phyloP scores from a whole-genome alignment of 1,140 invertebrate species.

The Eupeodes corollae region DNA sequence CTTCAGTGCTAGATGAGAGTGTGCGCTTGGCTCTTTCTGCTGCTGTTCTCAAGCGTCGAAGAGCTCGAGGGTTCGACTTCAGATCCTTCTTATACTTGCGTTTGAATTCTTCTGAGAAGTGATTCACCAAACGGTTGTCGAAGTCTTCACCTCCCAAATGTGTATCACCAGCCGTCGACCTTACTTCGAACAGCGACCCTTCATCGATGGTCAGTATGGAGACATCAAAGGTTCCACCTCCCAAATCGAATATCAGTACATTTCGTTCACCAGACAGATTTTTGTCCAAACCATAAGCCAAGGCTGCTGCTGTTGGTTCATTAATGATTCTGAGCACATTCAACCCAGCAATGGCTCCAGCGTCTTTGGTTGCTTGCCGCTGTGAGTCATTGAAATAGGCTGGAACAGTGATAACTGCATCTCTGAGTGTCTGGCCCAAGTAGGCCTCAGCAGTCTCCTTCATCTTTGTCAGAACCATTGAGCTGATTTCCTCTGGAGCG shows the following conservation, averaged over 20 bases:
- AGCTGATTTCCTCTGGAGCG: constrained; percentile 58
- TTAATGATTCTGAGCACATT: constrained; percentile 56
- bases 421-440: constrained; percentile 51
- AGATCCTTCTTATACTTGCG: constrained; percentile 43
- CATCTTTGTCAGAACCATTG: constrained; percentile 65
- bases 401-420: constrained; percentile 46
- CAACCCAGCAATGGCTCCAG: constrained; percentile 49
- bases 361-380: constrained; percentile 50
- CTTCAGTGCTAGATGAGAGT: constrained; percentile 46
- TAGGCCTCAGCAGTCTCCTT: constrained; percentile 66
- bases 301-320: constrained; percentile 56
- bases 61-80: constrained; percentile 37
- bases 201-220: constrained; percentile 62
- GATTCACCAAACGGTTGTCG: constrained; percentile 67
- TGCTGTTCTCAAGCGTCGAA: constrained; percentile 52
- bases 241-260: constrained; percentile 45
- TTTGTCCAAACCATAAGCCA: constrained; percentile 60
- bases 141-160: constrained; percentile 70
- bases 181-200: constrained; percentile 57
- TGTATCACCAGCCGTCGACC: constrained; percentile 47
- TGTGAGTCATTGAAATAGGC: constrained; percentile 50
- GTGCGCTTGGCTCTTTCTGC: constrained; percentile 51
- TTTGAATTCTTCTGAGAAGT: constrained; percentile 49
- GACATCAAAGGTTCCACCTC: constrained; percentile 51
- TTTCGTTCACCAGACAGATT: constrained; percentile 59